Conservation (phyloP, 2,113 vertebrate genomes). For the Xiphophorus maculatus region DNA sequence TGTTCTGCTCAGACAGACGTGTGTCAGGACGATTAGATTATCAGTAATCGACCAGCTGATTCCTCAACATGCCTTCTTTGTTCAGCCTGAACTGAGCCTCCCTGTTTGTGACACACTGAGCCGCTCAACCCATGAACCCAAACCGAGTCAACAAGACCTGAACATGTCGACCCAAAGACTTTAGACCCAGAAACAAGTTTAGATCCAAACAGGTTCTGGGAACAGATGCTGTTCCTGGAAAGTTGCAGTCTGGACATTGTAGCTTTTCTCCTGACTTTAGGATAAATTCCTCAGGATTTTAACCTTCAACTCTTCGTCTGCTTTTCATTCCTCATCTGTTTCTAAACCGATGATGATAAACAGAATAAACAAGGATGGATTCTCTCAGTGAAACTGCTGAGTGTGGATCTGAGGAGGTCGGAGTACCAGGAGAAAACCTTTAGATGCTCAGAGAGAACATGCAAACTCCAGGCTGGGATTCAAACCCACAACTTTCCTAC, state of each 20-base stretch:
- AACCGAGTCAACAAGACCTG: conserved; percentile 1
- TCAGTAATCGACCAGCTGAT: conserved; percentile 25
- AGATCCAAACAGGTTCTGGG: not conserved
- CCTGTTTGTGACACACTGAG: conserved; percentile 2
- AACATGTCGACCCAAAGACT: not conserved
- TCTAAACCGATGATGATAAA: too few species aligned
- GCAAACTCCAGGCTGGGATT: not conserved
- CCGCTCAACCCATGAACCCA: conserved; percentile 3
- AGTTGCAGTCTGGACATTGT: not conserved
- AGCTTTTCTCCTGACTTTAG: not conserved
- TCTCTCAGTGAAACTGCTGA: not conserved
- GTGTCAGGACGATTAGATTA: conserved; percentile 31
- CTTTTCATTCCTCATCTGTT: too few species aligned
- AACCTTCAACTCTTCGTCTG: not conserved
- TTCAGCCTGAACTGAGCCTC: conserved; percentile 2
- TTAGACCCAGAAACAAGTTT: not conserved
- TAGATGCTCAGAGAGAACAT: not conserved
- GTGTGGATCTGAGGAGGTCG: not conserved
- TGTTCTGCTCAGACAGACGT: not conserved
- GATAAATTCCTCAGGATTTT: not conserved
- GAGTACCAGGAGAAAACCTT: not conserved
- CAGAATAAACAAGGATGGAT: too few species aligned
- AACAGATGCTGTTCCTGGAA: not conserved
- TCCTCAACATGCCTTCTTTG: conserved; percentile 11
- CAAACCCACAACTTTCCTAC: not conserved